Conservation (phyloP, 2,888 invertebrate species). For the Mythimna ferrago region DNA sequence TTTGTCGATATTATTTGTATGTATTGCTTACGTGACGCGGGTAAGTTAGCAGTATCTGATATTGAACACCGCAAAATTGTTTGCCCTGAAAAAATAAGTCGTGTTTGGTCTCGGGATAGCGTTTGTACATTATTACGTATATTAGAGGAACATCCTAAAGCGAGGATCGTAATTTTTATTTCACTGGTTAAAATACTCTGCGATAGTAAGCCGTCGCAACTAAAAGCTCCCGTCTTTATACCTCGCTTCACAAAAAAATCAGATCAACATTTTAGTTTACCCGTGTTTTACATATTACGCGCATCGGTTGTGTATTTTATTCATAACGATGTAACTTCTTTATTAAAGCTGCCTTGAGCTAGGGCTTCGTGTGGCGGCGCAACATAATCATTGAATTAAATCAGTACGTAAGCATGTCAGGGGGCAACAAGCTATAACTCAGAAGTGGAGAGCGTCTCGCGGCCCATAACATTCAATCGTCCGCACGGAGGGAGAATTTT, state of each 20-base stretch:
- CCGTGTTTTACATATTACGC: conserved; percentile 49
- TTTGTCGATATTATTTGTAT: conserved; percentile 66
- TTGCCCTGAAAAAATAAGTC: conserved; percentile 62
- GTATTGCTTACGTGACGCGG: conserved; percentile 69
- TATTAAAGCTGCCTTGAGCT: conserved; percentile 52
- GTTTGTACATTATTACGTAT: conserved; percentile 38
- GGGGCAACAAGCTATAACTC: conserved; percentile 85
- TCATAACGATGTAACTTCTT: conserved; percentile 59
- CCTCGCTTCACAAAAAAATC: conserved; percentile 33
- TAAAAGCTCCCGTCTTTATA: conserved; percentile 20
- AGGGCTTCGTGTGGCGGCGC: conserved; percentile 53
- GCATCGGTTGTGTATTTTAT: conserved; percentile 50
- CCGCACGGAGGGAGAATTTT: conserved; percentile 87
- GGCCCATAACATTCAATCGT: conserved; percentile 90
- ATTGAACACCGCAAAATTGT: conserved; percentile 65
- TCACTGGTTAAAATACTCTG: conserved; percentile 37
- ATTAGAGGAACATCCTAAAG: conserved; percentile 37
- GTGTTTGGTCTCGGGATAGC: conserved; percentile 44
- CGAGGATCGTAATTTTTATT: conserved; percentile 51
- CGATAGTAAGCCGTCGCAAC: conserved; percentile 30
- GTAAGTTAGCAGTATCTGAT: conserved; percentile 61
- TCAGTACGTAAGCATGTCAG: conserved; percentile 83
- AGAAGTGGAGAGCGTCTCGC: conserved; percentile 85
- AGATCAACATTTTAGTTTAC: conserved; percentile 41
- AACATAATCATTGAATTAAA: conserved; percentile 83